A percentile compares a stretch with the other conserved stretches of the same genome.
These are phyloP conservation scores for Camponotus pennsylvanicus DNA, from an alignment of 1,140 invertebrate genomes.

Conservation along the genomic window DNA sequence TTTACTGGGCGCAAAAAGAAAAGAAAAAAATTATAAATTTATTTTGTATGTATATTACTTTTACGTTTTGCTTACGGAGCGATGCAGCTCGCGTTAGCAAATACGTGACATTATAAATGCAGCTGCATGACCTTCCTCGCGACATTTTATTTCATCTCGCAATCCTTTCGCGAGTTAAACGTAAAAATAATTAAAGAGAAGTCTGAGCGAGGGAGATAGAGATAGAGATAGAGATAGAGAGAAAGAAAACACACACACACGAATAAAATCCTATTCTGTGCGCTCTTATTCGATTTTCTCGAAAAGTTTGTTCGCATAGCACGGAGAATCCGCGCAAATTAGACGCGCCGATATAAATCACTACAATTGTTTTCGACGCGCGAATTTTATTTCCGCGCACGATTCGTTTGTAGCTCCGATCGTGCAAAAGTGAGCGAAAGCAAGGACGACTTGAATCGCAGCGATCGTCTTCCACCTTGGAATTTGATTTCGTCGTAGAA, in stretches of 20 bases:
- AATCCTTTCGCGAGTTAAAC: slow-evolving; percentile 45
- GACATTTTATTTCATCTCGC: slow-evolving; percentile 57
- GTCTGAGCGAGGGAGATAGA: too few relatives aligned
- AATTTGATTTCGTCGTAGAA: slow-evolving; percentile 62
- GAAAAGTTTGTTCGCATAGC: slow-evolving; percentile 29
- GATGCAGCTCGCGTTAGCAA: slow-evolving; percentile 30
- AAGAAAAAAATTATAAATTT: slow-evolving; percentile 13
- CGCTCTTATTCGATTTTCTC: slow-evolving; percentile 19
- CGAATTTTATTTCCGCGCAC: slow-evolving; percentile 52
- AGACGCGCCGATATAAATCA: slow-evolving; percentile 44
- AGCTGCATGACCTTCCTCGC: slow-evolving; percentile 54
- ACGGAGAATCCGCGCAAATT: slow-evolving; percentile 31
- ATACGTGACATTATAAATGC: slow-evolving; percentile 60
- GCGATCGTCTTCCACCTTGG: slow-evolving; percentile 62
- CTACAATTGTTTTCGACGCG: slow-evolving; percentile 34
- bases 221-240: too few relatives aligned
- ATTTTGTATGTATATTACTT: slow-evolving; percentile 11
- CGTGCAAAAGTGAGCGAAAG: slow-evolving; percentile 54
- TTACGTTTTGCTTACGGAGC: slow-evolving; percentile 29
- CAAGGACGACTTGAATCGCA: slow-evolving; percentile 48
- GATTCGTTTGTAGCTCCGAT: slow-evolving; percentile 39
- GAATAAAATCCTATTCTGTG: slow-evolving; percentile 18
- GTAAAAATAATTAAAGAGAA: slow-evolving; percentile 33
- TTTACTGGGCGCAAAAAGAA: not conserved
- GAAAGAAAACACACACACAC: not conserved